Evolutionary conservation across 2,113 vertebrate genomes (phyloP).

Genomic region (Mesoclemmys tuberculata): DNA sequence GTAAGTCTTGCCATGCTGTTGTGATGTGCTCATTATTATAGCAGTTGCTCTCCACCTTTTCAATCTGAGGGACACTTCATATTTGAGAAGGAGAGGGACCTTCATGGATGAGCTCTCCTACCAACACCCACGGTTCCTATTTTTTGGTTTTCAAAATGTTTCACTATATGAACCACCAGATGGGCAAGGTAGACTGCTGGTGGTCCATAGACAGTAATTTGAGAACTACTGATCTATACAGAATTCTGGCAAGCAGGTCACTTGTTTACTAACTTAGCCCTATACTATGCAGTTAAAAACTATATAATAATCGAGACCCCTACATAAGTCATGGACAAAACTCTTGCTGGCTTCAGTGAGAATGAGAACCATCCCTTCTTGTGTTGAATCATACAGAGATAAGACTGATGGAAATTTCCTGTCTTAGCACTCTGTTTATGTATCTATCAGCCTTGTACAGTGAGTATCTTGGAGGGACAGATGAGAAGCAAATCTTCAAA

Average conservation of each 20-base stretch:
- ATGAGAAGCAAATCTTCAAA: conserved; percentile 4
- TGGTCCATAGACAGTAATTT: neutral
- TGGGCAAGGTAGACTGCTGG: neutral
- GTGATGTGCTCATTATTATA: neutral
- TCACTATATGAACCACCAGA: neutral
- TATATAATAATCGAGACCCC: neutral
- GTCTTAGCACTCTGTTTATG: neutral
- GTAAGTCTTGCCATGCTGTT: conserved; percentile 80
- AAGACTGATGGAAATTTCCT: neutral
- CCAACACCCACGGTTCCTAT: neutral
- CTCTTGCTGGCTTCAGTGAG: neutral
- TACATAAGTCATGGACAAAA: neutral
- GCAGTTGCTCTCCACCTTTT: neutral
- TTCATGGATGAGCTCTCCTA: neutral
- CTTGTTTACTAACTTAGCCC: neutral
- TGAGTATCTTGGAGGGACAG: neutral
- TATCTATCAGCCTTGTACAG: neutral
- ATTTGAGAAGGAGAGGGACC: neutral
- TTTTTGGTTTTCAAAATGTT: neutral
- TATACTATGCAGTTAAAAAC: neutral
- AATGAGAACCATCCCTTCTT: neutral
- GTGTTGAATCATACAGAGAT: neutral
- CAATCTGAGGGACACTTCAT: neutral
- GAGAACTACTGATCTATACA: neutral
- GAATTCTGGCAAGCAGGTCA: neutral